Evolutionary conservation across 2,797 vertebrate species (phyloP).

Genomic region (Silurus aristotelis): DNA sequence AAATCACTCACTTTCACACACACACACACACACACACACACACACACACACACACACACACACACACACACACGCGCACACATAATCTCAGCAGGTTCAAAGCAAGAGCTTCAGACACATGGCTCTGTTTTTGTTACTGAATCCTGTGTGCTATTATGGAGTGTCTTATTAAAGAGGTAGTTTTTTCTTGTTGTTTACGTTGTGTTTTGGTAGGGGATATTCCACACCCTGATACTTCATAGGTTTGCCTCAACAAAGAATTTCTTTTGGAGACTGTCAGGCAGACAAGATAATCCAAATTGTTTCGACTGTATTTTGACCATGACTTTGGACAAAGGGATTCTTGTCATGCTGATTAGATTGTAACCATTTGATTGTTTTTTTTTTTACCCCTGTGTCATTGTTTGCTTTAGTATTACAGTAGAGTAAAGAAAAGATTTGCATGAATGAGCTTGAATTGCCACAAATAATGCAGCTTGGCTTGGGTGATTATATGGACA

Average conservation of each 20-base stretch:
- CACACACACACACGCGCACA: not conserved
- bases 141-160: not conserved
- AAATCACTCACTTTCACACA: not conserved
- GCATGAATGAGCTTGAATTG: not conserved
- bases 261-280: slow-evolving; percentile 44
- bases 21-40: slow-evolving; percentile 1
- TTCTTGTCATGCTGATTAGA: not conserved
- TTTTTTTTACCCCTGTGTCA: not conserved
- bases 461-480: not conserved
- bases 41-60: not conserved
- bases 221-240: slow-evolving; percentile 4
- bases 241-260: slow-evolving; percentile 44
- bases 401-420: slow-evolving; percentile 20
- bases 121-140: not conserved
- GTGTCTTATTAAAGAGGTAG: not conserved
- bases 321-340: slow-evolving; percentile 15
- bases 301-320: slow-evolving; percentile 39
- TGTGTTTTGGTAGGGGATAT: slow-evolving; percentile 31
- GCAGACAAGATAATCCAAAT: slow-evolving; percentile 54
- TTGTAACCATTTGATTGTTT: slow-evolving; percentile 6
- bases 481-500: not conserved
- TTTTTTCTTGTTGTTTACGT: slow-evolving; percentile 12
- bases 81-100: not conserved
- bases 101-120: slow-evolving; percentile 4
- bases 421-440: not conserved